phyloP scores from a whole-genome alignment of 2,888 invertebrate genomes.

The Cancer borealis region DNA sequence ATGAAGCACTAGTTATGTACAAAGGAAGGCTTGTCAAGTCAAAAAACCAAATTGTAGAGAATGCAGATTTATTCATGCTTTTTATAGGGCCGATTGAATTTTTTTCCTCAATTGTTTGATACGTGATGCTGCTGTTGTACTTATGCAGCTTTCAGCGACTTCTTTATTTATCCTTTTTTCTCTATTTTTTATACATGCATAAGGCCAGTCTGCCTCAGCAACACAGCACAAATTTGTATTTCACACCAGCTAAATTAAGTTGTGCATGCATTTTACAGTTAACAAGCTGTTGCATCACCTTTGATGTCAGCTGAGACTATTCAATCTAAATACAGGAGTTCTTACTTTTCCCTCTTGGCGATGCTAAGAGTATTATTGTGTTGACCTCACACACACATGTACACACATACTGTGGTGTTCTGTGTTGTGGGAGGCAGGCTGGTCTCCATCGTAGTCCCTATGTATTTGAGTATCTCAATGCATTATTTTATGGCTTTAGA shows the following conservation, averaged over 20 bases:
- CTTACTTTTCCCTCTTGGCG: background rate
- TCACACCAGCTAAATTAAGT: background rate
- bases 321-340: background rate
- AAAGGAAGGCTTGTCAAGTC: slow-evolving; percentile 66
- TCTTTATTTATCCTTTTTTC: slow-evolving; percentile 48
- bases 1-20: slow-evolving; percentile 69
- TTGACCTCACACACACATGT: background rate
- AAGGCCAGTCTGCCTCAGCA: slow-evolving; percentile 52
- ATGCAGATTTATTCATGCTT: slow-evolving; percentile 67
- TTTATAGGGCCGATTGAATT: slow-evolving; percentile 51
- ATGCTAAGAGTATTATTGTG: background rate
- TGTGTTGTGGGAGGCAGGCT: slow-evolving; percentile 51
- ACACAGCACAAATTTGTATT: slow-evolving; percentile 26
- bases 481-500: slow-evolving; percentile 60
- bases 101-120: slow-evolving; percentile 42
- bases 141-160: slow-evolving; percentile 59
- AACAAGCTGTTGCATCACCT: background rate
- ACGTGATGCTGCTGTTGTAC: slow-evolving; percentile 64
- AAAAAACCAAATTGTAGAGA: slow-evolving; percentile 67
- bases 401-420: background rate
- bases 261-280: background rate
- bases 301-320: background rate
- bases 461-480: slow-evolving; percentile 56
- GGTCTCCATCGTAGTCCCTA: slow-evolving; percentile 37
- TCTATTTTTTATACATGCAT: slow-evolving; percentile 44